A percentile compares a stretch with the other conserved stretches of the same genome.
These are phyloP conservation scores for Metaphire vulgaris DNA, from an alignment of 1,140 invertebrate genomes.

Conservation along the genomic window DNA sequence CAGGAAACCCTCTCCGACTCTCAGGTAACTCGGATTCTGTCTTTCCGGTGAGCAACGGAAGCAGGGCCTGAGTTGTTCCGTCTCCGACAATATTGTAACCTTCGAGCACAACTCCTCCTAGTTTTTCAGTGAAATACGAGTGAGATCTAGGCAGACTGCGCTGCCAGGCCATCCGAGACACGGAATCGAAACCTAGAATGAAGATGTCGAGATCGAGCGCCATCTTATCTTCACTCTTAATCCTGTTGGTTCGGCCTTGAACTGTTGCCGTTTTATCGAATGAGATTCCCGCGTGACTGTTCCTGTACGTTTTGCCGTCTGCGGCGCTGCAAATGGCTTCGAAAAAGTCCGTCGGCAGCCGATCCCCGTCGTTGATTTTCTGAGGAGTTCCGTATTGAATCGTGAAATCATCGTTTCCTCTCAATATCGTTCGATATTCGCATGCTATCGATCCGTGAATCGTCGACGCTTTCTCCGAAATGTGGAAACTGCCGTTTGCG, in stretches of 20 bases:
- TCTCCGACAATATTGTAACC: slow-evolving; percentile 90
- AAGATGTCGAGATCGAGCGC: slow-evolving; percentile 65
- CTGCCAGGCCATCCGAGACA: slow-evolving; percentile 78
- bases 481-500: neutral
- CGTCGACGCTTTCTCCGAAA: neutral
- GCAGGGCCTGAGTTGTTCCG: slow-evolving; percentile 84
- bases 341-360: neutral
- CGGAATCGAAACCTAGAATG: slow-evolving; percentile 84
- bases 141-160: slow-evolving; percentile 76
- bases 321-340: neutral
- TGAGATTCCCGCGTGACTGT: neutral
- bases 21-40: slow-evolving; percentile 82
- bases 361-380: neutral
- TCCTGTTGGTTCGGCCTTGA: neutral
- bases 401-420: neutral
- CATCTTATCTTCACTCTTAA: neutral
- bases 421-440: neutral
- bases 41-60: slow-evolving; percentile 77
- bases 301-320: neutral
- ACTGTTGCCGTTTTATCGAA: neutral
- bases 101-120: slow-evolving; percentile 65
- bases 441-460: neutral
- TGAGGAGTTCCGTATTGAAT: neutral
- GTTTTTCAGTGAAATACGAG: slow-evolving; percentile 63
- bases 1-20: slow-evolving; percentile 66